Percentiles rank a stretch among this genome's conserved stretches.
Conservation (phyloP, 2,797 vertebrate genomes). For the Gymnoscopelus braueri region DNA sequence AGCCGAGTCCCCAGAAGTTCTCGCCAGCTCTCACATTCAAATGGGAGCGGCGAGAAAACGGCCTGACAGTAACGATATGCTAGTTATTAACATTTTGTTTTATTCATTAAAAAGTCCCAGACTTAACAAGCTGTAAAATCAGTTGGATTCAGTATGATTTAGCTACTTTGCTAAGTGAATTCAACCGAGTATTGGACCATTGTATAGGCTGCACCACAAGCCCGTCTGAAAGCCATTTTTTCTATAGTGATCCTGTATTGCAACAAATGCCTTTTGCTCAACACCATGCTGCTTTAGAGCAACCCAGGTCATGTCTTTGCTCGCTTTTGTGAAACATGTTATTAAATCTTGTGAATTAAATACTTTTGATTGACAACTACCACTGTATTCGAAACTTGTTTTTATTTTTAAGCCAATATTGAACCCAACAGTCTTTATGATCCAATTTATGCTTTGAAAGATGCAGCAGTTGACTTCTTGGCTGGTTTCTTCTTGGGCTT, state of each 20-base stretch:
- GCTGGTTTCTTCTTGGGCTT: constrained; percentile 78
- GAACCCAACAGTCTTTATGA: constrained; percentile 53
- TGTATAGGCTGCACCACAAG: constrained; percentile 40
- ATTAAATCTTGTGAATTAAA: constrained; percentile 45
- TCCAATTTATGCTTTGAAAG: constrained; percentile 64
- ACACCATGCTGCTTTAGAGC: constrained; percentile 18
- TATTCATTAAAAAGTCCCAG: too few species aligned
- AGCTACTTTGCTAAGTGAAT: constrained; percentile 57
- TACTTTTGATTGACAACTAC: constrained; percentile 36
- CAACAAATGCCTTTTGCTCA: constrained; percentile 60
- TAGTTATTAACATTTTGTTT: too few species aligned
- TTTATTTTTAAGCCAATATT: constrained; percentile 68
- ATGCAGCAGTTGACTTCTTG: constrained; percentile 64
- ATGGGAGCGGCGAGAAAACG: too few species aligned
- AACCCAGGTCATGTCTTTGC: constrained; percentile 9
- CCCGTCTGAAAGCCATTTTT: constrained; percentile 70
- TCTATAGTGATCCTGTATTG: constrained; percentile 14
- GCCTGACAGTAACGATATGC: too few species aligned
- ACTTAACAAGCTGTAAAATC: constrained; percentile 25
- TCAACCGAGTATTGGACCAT: constrained; percentile 32
- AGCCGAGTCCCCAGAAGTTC: too few species aligned
- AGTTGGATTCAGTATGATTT: constrained; percentile 48
- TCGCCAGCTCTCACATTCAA: too few species aligned
- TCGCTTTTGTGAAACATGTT: constrained; percentile 21
- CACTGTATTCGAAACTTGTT: constrained; percentile 47